These are phyloP conservation scores for Macrotrachela quadricornifera DNA, from an alignment of 1,140 invertebrate genomes.

Conservation along the genomic window DNA sequence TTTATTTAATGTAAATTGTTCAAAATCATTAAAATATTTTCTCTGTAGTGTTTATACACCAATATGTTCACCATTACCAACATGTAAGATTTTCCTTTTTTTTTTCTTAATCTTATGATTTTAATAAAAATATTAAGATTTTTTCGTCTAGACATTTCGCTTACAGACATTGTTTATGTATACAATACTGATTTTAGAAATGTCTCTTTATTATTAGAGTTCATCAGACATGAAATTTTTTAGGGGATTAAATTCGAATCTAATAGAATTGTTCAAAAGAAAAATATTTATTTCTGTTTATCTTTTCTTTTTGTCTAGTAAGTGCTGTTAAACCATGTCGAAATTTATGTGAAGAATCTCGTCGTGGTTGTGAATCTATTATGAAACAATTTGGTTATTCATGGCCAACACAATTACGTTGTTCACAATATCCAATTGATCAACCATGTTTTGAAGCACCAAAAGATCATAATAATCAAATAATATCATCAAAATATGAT, in stretches of 20 bases:
- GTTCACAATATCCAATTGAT: constrained; percentile 53
- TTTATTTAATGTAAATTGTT: constrained; percentile 84
- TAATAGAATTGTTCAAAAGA: too few species aligned
- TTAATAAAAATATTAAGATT: too few species aligned
- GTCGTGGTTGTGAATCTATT: constrained; percentile 61
- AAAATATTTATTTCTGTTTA: constrained; percentile 14
- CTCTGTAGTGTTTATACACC: constrained; percentile 85
- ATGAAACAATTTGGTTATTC: constrained; percentile 76
- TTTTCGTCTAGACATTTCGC: too few species aligned
- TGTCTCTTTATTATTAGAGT: constrained; percentile 71
- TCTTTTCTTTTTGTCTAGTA: neutral
- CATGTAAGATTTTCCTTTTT: neutral
- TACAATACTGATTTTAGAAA: constrained; percentile 49
- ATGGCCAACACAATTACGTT: constrained; percentile 81
- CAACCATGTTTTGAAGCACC: too few species aligned
- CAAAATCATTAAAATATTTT: constrained; percentile 75
- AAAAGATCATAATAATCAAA: too few species aligned
- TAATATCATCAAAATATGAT: too few species aligned
- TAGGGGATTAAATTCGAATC: too few species aligned
- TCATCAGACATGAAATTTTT: too few species aligned
- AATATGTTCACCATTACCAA: constrained; percentile 46
- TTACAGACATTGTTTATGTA: too few species aligned
- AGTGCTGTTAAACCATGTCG: constrained; percentile 9
- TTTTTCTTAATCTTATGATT: too few species aligned
- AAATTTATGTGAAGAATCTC: constrained; percentile 60